Evolutionary conservation across 2,797 vertebrate species (phyloP), one percentile per base, ranked within the genome.

Genomic region (Hybognathus amarus): DNA sequence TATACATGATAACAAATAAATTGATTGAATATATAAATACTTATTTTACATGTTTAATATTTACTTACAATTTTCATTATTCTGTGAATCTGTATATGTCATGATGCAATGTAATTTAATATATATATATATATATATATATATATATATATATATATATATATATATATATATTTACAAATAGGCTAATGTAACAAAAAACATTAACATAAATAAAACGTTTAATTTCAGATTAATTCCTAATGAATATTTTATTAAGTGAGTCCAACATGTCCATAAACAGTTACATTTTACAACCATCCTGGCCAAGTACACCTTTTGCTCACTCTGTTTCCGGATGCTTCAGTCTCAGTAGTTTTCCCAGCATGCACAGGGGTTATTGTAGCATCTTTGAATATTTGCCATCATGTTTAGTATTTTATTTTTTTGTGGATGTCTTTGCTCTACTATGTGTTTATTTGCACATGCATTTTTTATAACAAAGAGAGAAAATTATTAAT

Each of bases 351-450:
- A 38, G 12, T 42, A 42, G 38, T 11, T 77, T 45, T 77, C 56
- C 56, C 75, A 77, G 38, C 38, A 77, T 77, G 75, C 75, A 45
- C 54, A 45, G 36, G 36, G 54, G n/a, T 75, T 75, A 38, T 38
- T 30, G 6, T n/a, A 75, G 11, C 33, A 33, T 52, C 33, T 52
- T 13, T 52, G 11, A 4, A 24, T 27, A 13, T 69, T n/a, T n/a
- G 0, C 5, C 59, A 24, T 38, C 52, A 56, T 9, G 33, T 38
- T 75, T 38, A 10, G 12, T 9, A 56, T 22, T 33, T 50, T 22
- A 4, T 6, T 75, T 22, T 24, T 33, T 40, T 59, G 52, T 75
- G 20, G 20, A 56, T 56, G 20, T 38, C 50, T 38, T 38, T 52
- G 18, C 3, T 18, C 15, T 27, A 27, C n/a, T n/a, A n/a, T n/a